A percentile compares a stretch with the other conserved stretches of the same genome.
Evolutionary conservation across 1,140 invertebrate species (phyloP).

Genomic region (Drosophila subobscura): DNA sequence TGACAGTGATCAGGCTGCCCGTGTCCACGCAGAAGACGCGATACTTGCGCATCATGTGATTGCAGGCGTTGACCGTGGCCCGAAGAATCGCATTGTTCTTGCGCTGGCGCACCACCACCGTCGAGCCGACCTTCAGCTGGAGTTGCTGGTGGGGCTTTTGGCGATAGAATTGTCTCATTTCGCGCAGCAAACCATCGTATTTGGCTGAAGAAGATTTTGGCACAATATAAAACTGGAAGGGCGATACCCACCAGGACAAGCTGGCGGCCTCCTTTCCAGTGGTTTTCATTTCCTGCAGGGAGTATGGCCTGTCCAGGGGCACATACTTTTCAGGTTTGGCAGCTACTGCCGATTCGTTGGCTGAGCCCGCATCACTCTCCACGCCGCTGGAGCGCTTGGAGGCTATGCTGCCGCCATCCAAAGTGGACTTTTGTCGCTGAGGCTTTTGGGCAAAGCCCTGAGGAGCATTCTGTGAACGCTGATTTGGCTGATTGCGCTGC

Average conservation of each 20-base stretch:
- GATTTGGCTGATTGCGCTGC: slow-evolving; percentile 38
- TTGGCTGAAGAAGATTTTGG: slow-evolving; percentile 84
- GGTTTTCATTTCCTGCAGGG: slow-evolving; percentile 59
- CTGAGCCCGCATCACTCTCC: slow-evolving; percentile 39
- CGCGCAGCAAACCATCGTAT: slow-evolving; percentile 88
- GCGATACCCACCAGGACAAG: slow-evolving; percentile 87
- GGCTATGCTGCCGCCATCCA: slow-evolving; percentile 35
- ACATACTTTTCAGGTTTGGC: slow-evolving; percentile 76
- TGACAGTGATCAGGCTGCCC: slow-evolving; percentile 88
- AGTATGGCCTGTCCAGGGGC: slow-evolving; percentile 80
- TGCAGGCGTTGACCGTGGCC: slow-evolving; percentile 86
- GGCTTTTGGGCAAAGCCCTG: slow-evolving; percentile 76
- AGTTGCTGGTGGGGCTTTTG: slow-evolving; percentile 84
- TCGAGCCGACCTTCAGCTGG: slow-evolving; percentile 84
- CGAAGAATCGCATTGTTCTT: slow-evolving; percentile 89
- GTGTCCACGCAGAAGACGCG: slow-evolving; percentile 90
- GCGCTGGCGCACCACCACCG: slow-evolving; percentile 87
- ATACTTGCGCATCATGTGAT: slow-evolving; percentile 85
- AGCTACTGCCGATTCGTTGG: slow-evolving; percentile 27
- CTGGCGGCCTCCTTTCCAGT: slow-evolving; percentile 83
- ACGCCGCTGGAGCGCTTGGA: slow-evolving; percentile 61
- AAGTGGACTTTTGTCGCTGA: slow-evolving; percentile 60
- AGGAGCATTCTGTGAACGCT: slow-evolving; percentile 74
- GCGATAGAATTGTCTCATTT: slow-evolving; percentile 87
- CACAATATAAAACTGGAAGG: slow-evolving; percentile 88